phyloP scores from a whole-genome alignment of 1,140 invertebrate species.

The Drosophila ananassae region DNA sequence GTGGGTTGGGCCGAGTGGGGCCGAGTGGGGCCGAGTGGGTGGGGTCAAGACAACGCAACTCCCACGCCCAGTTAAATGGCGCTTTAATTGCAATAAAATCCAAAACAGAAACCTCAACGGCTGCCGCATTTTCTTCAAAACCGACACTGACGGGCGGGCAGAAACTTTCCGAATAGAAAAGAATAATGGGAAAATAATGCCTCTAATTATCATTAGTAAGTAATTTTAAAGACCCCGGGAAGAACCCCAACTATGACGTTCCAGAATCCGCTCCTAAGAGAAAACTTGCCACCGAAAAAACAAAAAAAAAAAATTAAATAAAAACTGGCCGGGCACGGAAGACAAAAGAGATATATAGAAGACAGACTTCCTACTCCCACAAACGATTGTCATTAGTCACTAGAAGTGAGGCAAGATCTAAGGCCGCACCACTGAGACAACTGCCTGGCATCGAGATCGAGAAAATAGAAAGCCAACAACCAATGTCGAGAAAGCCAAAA shows the following conservation, averaged over 20 bases:
- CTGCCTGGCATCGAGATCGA: neutral
- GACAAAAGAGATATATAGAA: conserved; percentile 18
- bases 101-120: conserved; percentile 44
- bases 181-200: conserved; percentile 82
- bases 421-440: conserved; percentile 3
- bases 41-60: conserved; percentile 27
- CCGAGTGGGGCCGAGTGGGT: conserved; percentile 15
- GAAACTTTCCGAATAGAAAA: conserved; percentile 34
- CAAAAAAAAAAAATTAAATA: conserved; percentile 32
- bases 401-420: conserved; percentile 46
- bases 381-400: conserved; percentile 69
- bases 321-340: neutral
- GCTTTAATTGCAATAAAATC: conserved; percentile 72
- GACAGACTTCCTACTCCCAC: conserved; percentile 45
- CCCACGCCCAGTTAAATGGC: conserved; percentile 76
- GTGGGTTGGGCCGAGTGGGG: conserved; percentile 21
- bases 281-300: conserved; percentile 46
- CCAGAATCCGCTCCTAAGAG: conserved; percentile 62
- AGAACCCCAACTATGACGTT: conserved; percentile 40
- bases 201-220: conserved; percentile 76
- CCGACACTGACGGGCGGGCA: conserved; percentile 14
- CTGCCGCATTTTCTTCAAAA: conserved; percentile 1
- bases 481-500: conserved; percentile 66
- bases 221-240: conserved; percentile 52
- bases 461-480: conserved; percentile 66